A percentile compares a stretch with the other conserved stretches of the same genome.
Conservation (phyloP, 1,140 invertebrate genomes). For the Halictus rubicundus region DNA sequence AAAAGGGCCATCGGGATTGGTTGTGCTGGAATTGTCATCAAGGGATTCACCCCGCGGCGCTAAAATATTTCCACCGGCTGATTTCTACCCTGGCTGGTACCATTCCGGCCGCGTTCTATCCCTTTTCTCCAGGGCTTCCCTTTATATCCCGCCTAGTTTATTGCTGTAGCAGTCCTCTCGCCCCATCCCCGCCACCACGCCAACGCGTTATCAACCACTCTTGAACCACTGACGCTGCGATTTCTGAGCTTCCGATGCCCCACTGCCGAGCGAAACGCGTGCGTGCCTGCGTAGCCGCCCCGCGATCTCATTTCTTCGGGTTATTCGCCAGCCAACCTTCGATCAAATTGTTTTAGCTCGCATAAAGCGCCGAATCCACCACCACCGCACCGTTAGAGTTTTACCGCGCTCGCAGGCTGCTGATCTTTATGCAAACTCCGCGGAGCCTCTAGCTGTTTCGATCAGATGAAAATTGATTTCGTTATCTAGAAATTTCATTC, state of each 20-base stretch:
- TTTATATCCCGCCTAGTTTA: slow-evolving; percentile 50
- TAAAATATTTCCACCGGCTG: slow-evolving; percentile 71
- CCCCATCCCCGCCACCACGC: slow-evolving; percentile 24
- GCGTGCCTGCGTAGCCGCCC: background rate
- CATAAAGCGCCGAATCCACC: no score
- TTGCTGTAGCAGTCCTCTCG: slow-evolving; percentile 52
- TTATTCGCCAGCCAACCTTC: background rate
- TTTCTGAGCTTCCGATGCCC: background rate
- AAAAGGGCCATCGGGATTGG: slow-evolving; percentile 36
- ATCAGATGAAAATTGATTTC: no score
- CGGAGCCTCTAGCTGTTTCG: no score
- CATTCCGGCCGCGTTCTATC: slow-evolving; percentile 37
- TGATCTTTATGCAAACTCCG: no score
- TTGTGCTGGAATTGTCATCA: slow-evolving; percentile 68
- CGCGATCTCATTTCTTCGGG: background rate
- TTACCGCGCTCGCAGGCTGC: no score
- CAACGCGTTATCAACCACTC: slow-evolving; percentile 30
- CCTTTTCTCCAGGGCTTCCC: slow-evolving; percentile 1
- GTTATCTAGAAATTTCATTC: no score
- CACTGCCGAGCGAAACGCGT: background rate
- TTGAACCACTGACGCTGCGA: slow-evolving; percentile 41
- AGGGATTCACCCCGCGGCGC: slow-evolving; percentile 68
- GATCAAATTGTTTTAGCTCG: no score
- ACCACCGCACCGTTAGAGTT: no score
- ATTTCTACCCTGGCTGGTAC: slow-evolving; percentile 54